These are phyloP conservation scores for Theocolax elegans DNA, from an alignment of 1,140 invertebrate genomes.

Conservation along the genomic window DNA sequence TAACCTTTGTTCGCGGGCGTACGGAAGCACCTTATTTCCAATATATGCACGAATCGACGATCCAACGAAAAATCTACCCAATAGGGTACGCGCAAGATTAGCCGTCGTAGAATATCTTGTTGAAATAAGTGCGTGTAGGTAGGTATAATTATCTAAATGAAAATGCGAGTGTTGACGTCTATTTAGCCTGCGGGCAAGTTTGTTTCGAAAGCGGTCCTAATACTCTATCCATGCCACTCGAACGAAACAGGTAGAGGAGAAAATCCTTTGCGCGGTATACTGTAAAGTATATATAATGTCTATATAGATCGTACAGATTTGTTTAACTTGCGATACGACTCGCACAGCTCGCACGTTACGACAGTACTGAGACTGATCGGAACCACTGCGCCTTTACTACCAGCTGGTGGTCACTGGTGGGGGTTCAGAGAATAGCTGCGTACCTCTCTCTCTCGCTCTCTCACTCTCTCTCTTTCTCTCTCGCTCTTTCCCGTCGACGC, in stretches of 20 bases:
- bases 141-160: too few species aligned
- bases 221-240: conserved; percentile 20
- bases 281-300: too few species aligned
- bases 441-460: background rate
- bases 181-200: conserved; percentile 7
- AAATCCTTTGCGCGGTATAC: too few species aligned
- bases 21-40: background rate
- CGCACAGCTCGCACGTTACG: background rate
- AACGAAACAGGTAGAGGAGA: too few species aligned
- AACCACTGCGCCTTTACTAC: background rate
- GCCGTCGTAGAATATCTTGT: too few species aligned
- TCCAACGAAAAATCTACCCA: background rate
- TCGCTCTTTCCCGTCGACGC: too few species aligned
- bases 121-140: too few species aligned
- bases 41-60: background rate
- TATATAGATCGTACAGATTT: too few species aligned
- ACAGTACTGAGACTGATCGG: conserved; percentile 14
- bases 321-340: background rate
- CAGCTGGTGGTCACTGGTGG: conserved; percentile 6
- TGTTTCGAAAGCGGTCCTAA: background rate
- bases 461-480: too few species aligned
- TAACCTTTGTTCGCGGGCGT: background rate
- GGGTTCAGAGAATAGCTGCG: background rate
- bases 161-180: too few species aligned
- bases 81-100: conserved; percentile 4